Conservation (phyloP, 2,888 invertebrate species). For the Willowsia nigromaculata region DNA sequence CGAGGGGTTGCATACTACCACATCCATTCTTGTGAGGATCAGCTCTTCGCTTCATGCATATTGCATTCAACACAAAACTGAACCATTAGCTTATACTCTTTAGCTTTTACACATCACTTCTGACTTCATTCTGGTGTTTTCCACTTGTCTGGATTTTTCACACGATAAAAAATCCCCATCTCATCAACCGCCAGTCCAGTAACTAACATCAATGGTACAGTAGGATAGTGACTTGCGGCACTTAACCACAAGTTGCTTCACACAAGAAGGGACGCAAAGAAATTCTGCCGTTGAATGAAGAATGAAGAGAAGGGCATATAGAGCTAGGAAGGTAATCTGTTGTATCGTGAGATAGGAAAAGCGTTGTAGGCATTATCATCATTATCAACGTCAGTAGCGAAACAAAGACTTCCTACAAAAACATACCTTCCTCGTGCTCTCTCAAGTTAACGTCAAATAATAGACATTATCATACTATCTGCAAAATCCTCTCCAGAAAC, state of each 20-base stretch:
- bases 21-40: no score
- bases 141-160: constrained; percentile 56
- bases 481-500: not conserved
- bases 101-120: no score
- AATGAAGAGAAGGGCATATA: not conserved
- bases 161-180: constrained; percentile 43
- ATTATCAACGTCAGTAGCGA: not conserved
- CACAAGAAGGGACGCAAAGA: not conserved
- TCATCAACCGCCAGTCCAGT: not conserved
- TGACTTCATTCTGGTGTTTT: not conserved
- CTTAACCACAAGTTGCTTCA: not conserved
- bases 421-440: no score
- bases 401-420: not conserved
- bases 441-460: not conserved
- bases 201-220: no score
- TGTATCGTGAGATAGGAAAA: not conserved
- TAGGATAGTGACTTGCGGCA: not conserved
- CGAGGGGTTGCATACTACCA: no score
- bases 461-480: not conserved
- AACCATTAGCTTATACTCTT: no score
- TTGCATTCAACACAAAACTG: no score
- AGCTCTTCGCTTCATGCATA: not conserved
- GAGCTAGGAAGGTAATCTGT: not conserved
- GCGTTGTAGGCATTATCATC: no score
- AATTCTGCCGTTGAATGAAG: not conserved